A percentile compares a stretch with the other conserved stretches of the same genome.
These are phyloP conservation scores for Neosilurus mollespiculum DNA, from an alignment of 2,797 vertebrate species.

Conservation along the genomic window DNA sequence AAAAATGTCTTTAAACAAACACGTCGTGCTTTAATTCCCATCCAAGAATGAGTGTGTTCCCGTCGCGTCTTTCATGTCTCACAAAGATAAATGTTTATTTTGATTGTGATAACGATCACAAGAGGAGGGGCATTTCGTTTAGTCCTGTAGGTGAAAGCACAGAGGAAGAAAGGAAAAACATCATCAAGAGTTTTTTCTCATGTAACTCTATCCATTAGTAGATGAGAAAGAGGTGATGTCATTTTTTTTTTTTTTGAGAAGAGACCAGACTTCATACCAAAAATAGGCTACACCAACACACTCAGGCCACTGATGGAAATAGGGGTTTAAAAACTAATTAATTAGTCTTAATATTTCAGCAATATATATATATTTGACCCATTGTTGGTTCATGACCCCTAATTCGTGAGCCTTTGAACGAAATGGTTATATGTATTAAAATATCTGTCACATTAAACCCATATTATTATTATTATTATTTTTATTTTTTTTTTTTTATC, in stretches of 20 bases:
- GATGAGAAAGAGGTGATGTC: constrained; percentile 55
- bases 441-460: no score
- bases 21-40: not conserved
- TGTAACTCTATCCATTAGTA: constrained; percentile 46
- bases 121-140: constrained; percentile 20
- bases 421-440: no score
- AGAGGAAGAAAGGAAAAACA: constrained; percentile 34
- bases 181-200: constrained; percentile 26
- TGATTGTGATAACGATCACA: constrained; percentile 24
- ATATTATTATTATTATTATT: no score
- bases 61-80: constrained; percentile 18
- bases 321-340: not conserved
- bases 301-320: not conserved
- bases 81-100: constrained; percentile 36
- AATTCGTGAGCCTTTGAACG: no score
- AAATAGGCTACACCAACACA: constrained; percentile 19
- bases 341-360: no score
- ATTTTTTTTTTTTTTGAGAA: constrained; percentile 14
- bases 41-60: constrained; percentile 5
- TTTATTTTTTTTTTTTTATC: no score
- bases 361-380: no score
- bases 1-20: no score
- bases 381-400: no score
- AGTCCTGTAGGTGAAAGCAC: constrained; percentile 14
- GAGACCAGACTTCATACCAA: constrained; percentile 30